phyloP scores from a whole-genome alignment of 2,888 invertebrate species.

The Notodonta ziczac region DNA sequence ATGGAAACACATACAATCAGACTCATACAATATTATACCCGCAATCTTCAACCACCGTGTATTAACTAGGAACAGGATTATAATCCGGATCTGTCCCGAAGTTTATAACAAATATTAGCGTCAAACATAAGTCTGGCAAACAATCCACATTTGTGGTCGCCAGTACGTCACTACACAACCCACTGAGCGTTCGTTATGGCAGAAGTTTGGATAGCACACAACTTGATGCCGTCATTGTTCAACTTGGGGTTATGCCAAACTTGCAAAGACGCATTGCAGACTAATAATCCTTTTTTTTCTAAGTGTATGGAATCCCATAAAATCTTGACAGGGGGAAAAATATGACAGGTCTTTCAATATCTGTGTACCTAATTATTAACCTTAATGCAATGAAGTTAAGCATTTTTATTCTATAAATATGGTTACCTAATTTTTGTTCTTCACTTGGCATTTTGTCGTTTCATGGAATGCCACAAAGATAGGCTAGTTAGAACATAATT shows the following conservation, averaged over 20 bases:
- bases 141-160: conserved; percentile 38
- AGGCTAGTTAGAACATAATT: no score
- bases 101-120: not conserved
- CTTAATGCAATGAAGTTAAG: no score
- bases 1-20: no score
- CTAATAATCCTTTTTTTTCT: conserved; percentile 37
- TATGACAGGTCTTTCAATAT: no score
- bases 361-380: no score
- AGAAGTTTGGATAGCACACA: conserved; percentile 57
- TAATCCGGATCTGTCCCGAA: conserved; percentile 3
- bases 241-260: conserved; percentile 72
- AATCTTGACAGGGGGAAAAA: not conserved
- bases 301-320: not conserved
- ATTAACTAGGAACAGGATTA: not conserved
- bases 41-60: no score
- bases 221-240: conserved; percentile 66
- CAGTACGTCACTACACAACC: conserved; percentile 29
- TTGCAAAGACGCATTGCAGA: conserved; percentile 67
- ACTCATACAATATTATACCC: no score
- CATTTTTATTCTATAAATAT: no score
- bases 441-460: no score
- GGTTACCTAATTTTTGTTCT: no score
- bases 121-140: conserved; percentile 11
- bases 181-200: conserved; percentile 41
- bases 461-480: no score